These are phyloP conservation scores for Rana temporaria DNA, from an alignment of 2,113 vertebrate genomes.

Conservation along the genomic window DNA sequence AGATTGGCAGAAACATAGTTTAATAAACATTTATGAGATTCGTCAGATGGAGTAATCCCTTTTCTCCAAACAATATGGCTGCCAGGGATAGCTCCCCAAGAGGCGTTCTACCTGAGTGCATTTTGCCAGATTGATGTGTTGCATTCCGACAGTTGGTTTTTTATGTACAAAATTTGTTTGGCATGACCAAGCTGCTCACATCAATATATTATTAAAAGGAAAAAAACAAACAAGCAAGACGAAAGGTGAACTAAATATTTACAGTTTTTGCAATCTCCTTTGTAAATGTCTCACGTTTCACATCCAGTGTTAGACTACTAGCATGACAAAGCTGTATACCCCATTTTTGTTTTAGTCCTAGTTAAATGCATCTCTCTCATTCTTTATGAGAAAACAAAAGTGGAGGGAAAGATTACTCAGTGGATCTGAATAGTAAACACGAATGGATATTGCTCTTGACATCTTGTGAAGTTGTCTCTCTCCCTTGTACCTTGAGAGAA, in stretches of 20 bases:
- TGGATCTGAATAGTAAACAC: conserved; percentile 77
- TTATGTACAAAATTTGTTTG: conserved; percentile 82
- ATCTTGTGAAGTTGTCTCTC: conserved; percentile 84
- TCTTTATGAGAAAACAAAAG: conserved; percentile 7
- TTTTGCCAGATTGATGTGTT: conserved; percentile 77
- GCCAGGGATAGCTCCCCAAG: conserved; percentile 64
- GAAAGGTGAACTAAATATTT: conserved; percentile 58
- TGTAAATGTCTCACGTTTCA: not conserved
- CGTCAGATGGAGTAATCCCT: conserved; percentile 53
- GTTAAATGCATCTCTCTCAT: conserved; percentile 25
- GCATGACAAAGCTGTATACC: conserved; percentile 13
- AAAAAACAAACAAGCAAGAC: conserved; percentile 59
- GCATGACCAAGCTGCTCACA: conserved; percentile 78
- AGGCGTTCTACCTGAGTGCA: conserved; percentile 72
- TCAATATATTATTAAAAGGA: conserved; percentile 77
- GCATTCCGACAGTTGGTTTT: conserved; percentile 83
- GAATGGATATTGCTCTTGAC: conserved; percentile 86
- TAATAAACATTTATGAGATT: conserved; percentile 73
- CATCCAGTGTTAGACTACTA: not conserved
- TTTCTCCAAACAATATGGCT: conserved; percentile 63
- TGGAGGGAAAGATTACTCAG: conserved; percentile 70
- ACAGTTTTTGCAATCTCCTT: not conserved
- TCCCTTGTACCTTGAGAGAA: conserved; percentile 81
- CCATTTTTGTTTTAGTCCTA: conserved; percentile 17
- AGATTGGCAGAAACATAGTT: conserved; percentile 70